Evolutionary conservation across 2,888 invertebrate species (phyloP).

Genomic region (Phaedon cochleariae): DNA sequence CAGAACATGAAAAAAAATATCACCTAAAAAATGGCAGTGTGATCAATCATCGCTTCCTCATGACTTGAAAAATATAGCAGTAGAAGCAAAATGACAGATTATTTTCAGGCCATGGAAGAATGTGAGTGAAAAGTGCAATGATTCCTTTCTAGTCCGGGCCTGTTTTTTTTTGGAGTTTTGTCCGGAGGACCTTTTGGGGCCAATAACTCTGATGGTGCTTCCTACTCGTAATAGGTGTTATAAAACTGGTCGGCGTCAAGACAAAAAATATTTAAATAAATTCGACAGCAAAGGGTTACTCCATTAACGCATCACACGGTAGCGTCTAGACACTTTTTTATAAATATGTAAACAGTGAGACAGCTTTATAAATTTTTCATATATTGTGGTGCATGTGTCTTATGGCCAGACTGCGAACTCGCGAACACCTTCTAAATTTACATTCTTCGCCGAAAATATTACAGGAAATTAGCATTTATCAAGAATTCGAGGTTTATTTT

Average conservation of each 20-base stretch:
- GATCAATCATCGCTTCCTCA: too few relatives aligned
- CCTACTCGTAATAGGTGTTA: not conserved
- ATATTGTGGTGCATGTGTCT: conserved; percentile 8
- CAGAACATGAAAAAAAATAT: too few relatives aligned
- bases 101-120: too few relatives aligned
- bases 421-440: not conserved
- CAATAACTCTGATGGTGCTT: not conserved
- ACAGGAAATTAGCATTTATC: not conserved
- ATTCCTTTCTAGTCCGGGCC: not conserved
- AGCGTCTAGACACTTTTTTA: conserved; percentile 46
- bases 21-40: too few relatives aligned
- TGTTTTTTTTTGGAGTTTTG: not conserved
- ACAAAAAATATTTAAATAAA: conserved; percentile 49
- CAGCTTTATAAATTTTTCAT: conserved; percentile 40
- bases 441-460: conserved; percentile 2
- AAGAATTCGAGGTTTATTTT: not conserved
- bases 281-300: conserved; percentile 42
- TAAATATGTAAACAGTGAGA: conserved; percentile 46
- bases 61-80: too few relatives aligned
- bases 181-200: not conserved
- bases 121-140: too few relatives aligned
- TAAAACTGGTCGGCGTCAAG: conserved; percentile 20
- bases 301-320: conserved; percentile 43
- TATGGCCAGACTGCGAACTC: conserved; percentile 2
- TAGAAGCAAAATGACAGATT: too few relatives aligned